Percentiles rank a stretch among this genome's conserved stretches.
phyloP scores from a whole-genome alignment of 1,140 invertebrate species.

The Drosophila kohkoa region DNA sequence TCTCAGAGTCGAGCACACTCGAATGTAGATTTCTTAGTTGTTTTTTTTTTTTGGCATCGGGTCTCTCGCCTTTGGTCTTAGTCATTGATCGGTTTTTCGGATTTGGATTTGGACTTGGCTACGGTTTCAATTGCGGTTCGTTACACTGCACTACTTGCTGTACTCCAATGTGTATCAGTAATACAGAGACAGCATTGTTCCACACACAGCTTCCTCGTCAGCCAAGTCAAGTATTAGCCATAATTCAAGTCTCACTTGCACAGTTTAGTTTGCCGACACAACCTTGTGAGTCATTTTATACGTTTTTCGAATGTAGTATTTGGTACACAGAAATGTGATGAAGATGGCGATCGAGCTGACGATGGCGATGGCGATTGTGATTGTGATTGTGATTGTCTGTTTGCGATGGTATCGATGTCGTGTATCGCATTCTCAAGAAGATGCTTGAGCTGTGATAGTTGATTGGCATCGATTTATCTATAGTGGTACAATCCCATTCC shows the following conservation, averaged over 20 bases:
- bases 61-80: conserved; percentile 43
- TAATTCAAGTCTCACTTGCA: conserved; percentile 31
- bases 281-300: conserved; percentile 51
- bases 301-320: conserved; percentile 47
- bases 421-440: conserved; percentile 48
- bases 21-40: no score
- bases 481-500: conserved; percentile 2
- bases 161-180: background rate
- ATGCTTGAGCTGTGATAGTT: conserved; percentile 73
- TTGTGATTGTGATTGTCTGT: conserved; percentile 6
- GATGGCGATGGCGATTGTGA: conserved; percentile 30
- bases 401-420: conserved; percentile 38
- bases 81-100: conserved; percentile 33
- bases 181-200: conserved; percentile 23
- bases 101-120: conserved; percentile 7
- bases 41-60: conserved; percentile 33
- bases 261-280: conserved; percentile 18
- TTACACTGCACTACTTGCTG: conserved; percentile 41
- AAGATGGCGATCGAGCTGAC: conserved; percentile 23
- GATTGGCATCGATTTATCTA: conserved; percentile 65
- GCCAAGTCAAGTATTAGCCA: conserved; percentile 21
- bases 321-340: conserved; percentile 23
- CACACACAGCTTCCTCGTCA: conserved; percentile 64
- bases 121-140: background rate
- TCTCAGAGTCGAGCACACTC: no score